A percentile compares a stretch with the other conserved stretches of the same genome.
Evolutionary conservation across 2,797 vertebrate genomes (phyloP).

Genomic region (Acanthopagrus latus): DNA sequence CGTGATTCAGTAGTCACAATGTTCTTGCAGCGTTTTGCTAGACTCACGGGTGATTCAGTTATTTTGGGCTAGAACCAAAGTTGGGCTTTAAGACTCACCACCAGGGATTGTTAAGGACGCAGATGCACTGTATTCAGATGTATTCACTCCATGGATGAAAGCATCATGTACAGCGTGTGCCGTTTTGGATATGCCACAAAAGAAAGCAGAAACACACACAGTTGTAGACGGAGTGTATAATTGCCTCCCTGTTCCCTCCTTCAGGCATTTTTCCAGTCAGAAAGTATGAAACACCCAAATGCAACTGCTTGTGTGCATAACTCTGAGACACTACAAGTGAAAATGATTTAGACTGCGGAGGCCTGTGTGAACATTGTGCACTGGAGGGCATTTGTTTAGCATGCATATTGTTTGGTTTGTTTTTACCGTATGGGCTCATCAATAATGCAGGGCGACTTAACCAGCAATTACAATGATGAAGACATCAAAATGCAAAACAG

Average conservation of each 20-base stretch:
- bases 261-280: slow-evolving; percentile 61
- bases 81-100: slow-evolving; percentile 2
- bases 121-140: slow-evolving; percentile 13
- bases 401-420: slow-evolving; percentile 77
- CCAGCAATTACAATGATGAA: slow-evolving; percentile 82
- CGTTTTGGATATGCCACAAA: slow-evolving; percentile 53
- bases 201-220: slow-evolving; percentile 42
- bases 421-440: slow-evolving; percentile 78
- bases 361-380: slow-evolving; percentile 55
- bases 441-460: slow-evolving; percentile 77
- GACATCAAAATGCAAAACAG: slow-evolving; percentile 81
- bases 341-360: slow-evolving; percentile 69
- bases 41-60: not conserved
- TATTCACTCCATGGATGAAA: slow-evolving; percentile 31
- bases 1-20: not conserved
- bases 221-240: slow-evolving; percentile 63
- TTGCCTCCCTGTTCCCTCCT: slow-evolving; percentile 66
- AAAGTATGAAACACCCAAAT: slow-evolving; percentile 66
- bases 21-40: not conserved
- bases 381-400: slow-evolving; percentile 77
- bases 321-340: slow-evolving; percentile 63
- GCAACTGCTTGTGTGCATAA: slow-evolving; percentile 68
- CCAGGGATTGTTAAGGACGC: not conserved
- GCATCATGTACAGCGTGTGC: slow-evolving; percentile 45
- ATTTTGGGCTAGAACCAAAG: slow-evolving; percentile 9